Evolutionary conservation across 2,888 invertebrate species (phyloP).

Genomic region (Marasmarcha lunaedactyla): DNA sequence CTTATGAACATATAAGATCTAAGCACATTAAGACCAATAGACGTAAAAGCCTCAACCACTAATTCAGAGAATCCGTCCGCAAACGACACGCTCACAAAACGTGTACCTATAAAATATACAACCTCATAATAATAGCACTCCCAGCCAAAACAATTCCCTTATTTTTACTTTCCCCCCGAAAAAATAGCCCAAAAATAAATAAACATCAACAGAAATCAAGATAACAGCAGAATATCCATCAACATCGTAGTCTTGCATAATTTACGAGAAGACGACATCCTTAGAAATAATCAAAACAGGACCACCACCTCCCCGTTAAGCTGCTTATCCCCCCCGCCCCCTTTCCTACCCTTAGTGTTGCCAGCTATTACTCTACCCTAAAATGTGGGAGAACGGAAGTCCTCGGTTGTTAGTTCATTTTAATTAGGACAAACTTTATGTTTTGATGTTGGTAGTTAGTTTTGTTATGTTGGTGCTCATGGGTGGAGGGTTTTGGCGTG

Average conservation of each 20-base stretch:
- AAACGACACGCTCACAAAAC: no score
- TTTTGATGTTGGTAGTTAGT: conserved; percentile 28
- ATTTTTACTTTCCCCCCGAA: no score
- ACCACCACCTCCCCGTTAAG: conserved; percentile 42
- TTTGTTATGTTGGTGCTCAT: conserved; percentile 19
- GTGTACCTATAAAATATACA: no score
- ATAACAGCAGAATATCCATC: conserved; percentile 19
- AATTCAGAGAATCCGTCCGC: no score
- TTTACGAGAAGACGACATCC: conserved; percentile 66
- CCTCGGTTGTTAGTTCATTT: conserved; percentile 54
- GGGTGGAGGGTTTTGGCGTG: conserved; percentile 5
- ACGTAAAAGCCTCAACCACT: no score
- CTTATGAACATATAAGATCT: no score
- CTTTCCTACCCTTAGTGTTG: conserved; percentile 26
- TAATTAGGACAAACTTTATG: conserved; percentile 56
- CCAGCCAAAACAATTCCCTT: no score
- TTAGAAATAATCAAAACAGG: conserved; percentile 68
- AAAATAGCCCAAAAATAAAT: no score
- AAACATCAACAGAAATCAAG: no score
- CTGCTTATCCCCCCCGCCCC: conserved; percentile 41
- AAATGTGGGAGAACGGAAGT: conserved; percentile 46
- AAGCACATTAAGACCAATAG: no score
- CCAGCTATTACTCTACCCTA: conserved; percentile 30
- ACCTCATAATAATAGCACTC: no score
- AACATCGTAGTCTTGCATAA: conserved; percentile 44